Base-by-base conservation (phyloP, 2,797 vertebrate genomes). In the Danio choprae region DNA sequence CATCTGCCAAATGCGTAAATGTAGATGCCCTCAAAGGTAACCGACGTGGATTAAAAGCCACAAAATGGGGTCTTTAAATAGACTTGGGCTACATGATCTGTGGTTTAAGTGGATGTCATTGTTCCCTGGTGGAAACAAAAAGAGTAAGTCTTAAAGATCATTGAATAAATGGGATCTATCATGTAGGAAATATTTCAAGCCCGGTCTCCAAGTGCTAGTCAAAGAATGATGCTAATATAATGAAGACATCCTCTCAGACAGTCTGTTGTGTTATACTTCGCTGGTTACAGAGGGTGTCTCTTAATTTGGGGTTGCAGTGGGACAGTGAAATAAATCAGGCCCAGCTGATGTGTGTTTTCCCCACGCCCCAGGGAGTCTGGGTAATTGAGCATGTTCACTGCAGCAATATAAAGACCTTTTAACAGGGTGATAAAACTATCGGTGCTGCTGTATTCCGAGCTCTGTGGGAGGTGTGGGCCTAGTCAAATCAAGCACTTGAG, bases 311-410 rank as follows among this genome's bases (percentile, higher is more conserved):
- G 90, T 88, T 93, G 87, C 91, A 84, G 87, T 89, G 93, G 91
- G 93, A 93, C 86, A 89, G 89, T 88, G 89, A 92, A 92, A 91
- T 91, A 93, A 94, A 92, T 93, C 89, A 91, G 87, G 86, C 87
- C 89, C 89, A 93, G 90, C 90, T 92, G 90, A 95, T 93, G 89
- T 91, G 90, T 94, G 92, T 92, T 93, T 91, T 92, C 88, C 90
- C 87, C 89, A 78, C 78, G 88, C 85, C 90, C 94, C 90, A 83
- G 69, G 91, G 92, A 91, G 75, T 87, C 65, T 84, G 92, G 90
- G 90, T 94, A 93, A 94, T 94, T 93, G 92, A 95, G 92, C 92
- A 91, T 94, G 93, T 93, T 91, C 91, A 89, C 87, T 91, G 91
- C 89, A 86, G 90, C 91, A 90, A 89, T 88, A 90, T 91, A 84